Percentiles rank a stretch among this genome's conserved stretches.
These are phyloP conservation scores for Origma solitaria DNA, from an alignment of 2,113 vertebrate species.

Conservation along the genomic window DNA sequence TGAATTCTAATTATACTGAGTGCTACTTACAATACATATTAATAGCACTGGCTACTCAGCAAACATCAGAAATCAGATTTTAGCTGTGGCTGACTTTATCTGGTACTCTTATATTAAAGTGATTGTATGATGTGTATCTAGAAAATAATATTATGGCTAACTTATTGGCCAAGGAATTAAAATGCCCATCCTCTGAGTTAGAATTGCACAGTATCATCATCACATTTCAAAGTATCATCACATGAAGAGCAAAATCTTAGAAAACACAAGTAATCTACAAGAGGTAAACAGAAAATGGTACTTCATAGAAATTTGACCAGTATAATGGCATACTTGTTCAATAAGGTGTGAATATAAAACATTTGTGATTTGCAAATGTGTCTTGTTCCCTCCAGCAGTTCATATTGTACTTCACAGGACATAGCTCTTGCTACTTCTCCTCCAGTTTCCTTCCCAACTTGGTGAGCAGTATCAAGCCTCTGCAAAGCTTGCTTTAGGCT, in stretches of 20 bases:
- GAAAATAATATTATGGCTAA: not conserved
- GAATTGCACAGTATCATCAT: not conserved
- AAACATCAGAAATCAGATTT: not conserved
- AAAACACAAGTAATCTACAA: not conserved
- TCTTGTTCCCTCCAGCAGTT: not conserved
- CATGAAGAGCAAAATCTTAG: not conserved
- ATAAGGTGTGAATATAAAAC: not conserved
- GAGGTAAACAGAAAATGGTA: not conserved
- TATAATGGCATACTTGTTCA: not conserved
- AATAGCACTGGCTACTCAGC: not conserved
- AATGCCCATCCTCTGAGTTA: not conserved
- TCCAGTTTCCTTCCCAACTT: not conserved
- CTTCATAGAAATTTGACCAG: not conserved
- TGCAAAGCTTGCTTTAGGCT: not conserved
- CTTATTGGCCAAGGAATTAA: not conserved
- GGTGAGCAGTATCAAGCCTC: not conserved
- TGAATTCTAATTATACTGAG: not conserved
- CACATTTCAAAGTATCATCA: not conserved
- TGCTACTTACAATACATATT: not conserved
- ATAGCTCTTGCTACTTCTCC: not conserved
- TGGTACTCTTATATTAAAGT: not conserved
- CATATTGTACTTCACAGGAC: not conserved
- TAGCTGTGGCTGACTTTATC: not conserved
- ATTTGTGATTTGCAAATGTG: not conserved
- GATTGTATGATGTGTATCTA: not conserved